Evolutionary conservation across 1,140 invertebrate genomes (phyloP).

Genomic region (Papilio polytes): DNA sequence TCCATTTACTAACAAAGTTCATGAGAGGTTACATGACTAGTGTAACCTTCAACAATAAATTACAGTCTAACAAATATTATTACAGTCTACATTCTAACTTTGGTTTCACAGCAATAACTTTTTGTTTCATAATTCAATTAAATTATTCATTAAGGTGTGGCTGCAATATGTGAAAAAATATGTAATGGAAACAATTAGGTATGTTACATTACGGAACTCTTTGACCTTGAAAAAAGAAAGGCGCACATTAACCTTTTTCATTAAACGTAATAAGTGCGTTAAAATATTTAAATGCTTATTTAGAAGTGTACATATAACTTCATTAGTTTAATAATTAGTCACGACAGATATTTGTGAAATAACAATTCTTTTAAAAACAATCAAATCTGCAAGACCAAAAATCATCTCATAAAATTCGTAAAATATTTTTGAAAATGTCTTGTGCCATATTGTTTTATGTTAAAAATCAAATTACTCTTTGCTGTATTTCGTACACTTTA

Average conservation of each 20-base stretch:
- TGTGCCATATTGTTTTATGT: background rate
- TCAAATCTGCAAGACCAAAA: too few species aligned
- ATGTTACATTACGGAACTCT: constrained; percentile 6
- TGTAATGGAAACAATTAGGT: constrained; percentile 2
- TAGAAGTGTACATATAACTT: too few species aligned
- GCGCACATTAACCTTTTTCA: constrained; percentile 4
- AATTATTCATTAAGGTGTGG: constrained; percentile 6
- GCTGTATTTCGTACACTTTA: background rate
- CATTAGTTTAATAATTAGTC: too few species aligned
- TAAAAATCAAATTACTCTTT: background rate
- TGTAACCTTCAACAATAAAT: constrained; percentile 11
- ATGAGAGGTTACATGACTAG: constrained; percentile 6
- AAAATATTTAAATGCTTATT: too few species aligned
- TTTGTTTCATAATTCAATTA: constrained; percentile 36
- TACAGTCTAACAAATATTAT: background rate
- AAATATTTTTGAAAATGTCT: too few species aligned
- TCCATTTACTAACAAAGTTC: constrained; percentile 27
- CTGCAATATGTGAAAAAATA: constrained; percentile 9
- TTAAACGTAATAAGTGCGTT: background rate
- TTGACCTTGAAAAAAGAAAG: constrained; percentile 15
- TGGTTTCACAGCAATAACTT: background rate
- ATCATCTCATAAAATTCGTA: too few species aligned
- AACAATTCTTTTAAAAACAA: too few species aligned
- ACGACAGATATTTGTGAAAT: too few species aligned
- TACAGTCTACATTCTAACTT: constrained; percentile 30